Evolutionary conservation across 2,888 invertebrate species (phyloP).

Genomic region (Cantharis rufa): DNA sequence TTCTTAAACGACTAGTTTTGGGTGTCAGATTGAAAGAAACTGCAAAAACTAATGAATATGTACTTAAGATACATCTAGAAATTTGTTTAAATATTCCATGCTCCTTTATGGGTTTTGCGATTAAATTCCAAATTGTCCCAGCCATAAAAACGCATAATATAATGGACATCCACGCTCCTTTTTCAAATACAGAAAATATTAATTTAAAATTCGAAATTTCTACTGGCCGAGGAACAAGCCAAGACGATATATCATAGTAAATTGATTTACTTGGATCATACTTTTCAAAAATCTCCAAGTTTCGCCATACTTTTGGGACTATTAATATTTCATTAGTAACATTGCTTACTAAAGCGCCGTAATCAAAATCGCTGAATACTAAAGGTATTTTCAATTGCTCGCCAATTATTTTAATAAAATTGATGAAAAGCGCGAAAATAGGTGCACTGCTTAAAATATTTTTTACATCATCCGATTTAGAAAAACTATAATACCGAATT

Average conservation of each 20-base stretch:
- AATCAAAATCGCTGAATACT: neutral
- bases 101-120: neutral
- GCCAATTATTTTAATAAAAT: neutral
- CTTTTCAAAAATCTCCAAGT: neutral
- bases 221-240: neutral
- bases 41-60: neutral
- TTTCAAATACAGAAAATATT: neutral
- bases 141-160: neutral
- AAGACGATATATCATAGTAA: neutral
- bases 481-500: neutral
- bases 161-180: neutral
- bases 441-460: neutral
- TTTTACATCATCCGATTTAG: neutral
- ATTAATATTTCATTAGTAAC: neutral
- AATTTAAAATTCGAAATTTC: neutral
- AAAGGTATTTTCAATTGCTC: neutral
- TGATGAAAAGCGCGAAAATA: neutral
- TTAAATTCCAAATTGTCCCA: neutral
- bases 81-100: neutral
- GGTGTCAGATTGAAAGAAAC: neutral
- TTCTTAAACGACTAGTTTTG: neutral
- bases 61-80: neutral
- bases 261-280: neutral
- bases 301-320: neutral
- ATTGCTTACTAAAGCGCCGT: no score